Evolutionary conservation across 2,113 vertebrate genomes (phyloP), one percentile per base, ranked within the genome.

Genomic region (Ifrita kowaldi): DNA sequence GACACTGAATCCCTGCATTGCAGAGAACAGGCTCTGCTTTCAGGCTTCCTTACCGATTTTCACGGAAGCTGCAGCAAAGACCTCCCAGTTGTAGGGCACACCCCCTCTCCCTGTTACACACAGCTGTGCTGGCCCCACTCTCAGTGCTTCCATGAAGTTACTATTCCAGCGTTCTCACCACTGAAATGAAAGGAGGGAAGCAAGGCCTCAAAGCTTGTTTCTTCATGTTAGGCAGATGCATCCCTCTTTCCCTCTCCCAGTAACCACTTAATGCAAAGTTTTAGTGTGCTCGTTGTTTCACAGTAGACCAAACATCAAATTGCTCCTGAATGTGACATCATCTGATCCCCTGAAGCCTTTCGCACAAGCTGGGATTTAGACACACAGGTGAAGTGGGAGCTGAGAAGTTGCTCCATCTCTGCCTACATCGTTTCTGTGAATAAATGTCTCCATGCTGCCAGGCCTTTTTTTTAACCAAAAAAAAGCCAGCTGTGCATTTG

Each of bases 1-100:
- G 28, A 24, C 44, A 2, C 1, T 8, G 20, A 17, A 10, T 6
- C 6, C 19, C 20, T 26, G 0, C 13, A 3, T 11, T 11, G 33
- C 12, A 56, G n/a, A 49, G 56, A 47, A 59, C 0, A 2, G 42
- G 27, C 39, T 70, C 50, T 68, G 73, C 41, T 80, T 53, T 60
- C 59, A 73, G 71, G 23, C 7, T n/a, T 60, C 55, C 59, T 49
- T 18, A 11, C 7, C 4, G 9, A 21, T 32, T 91, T 49, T 12
- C 35, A 46, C 5, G 3, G 47, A 42, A 77, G 23, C 44, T 60
- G 35, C 53, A 55, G 39, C 26, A 64, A 7, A 71, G 42, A 16
- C 4, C 26, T 11, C n/a, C 24, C 32, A 50, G 26, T 6, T 42
- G 32, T 5, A 10, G 42, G 16, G 24, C n/a, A 35, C 11, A 74